These are phyloP conservation scores for Aphelocoma californica DNA, from an alignment of 2,797 vertebrate species.

Conservation along the genomic window DNA sequence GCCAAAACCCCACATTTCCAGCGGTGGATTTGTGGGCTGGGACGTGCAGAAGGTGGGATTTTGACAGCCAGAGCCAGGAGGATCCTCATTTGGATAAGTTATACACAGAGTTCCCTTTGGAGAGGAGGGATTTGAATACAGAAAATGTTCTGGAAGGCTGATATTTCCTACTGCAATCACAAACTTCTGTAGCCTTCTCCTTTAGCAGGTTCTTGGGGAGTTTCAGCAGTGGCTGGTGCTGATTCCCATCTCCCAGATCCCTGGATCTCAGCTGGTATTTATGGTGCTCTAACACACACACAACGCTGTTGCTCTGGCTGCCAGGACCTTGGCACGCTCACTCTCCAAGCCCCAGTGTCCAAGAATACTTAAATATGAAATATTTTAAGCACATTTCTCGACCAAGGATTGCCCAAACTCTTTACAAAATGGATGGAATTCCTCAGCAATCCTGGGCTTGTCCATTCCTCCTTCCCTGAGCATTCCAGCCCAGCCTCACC, in stretches of 20 bases:
- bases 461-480: not conserved
- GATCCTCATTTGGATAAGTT: not conserved
- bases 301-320: not conserved
- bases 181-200: not conserved
- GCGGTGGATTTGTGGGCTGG: rapidly evolving
- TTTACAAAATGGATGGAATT: not conserved
- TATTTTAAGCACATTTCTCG: not conserved
- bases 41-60: not conserved
- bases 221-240: not conserved
- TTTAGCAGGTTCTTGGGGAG: not conserved
- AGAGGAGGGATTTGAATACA: not conserved
- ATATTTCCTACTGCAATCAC: not conserved
- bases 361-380: not conserved
- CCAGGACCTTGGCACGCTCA: not conserved
- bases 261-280: not conserved
- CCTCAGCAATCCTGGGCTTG: not conserved
- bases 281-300: rapidly evolving
- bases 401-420: not conserved
- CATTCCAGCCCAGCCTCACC: not conserved
- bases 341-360: not conserved
- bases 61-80: not conserved
- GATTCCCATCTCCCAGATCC: not conserved
- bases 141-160: not conserved
- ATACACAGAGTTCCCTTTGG: not conserved
- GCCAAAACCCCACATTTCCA: not conserved